phyloP scores from a whole-genome alignment of 92 coral and sea anemone species.

The Virgularia gustaviana region DNA sequence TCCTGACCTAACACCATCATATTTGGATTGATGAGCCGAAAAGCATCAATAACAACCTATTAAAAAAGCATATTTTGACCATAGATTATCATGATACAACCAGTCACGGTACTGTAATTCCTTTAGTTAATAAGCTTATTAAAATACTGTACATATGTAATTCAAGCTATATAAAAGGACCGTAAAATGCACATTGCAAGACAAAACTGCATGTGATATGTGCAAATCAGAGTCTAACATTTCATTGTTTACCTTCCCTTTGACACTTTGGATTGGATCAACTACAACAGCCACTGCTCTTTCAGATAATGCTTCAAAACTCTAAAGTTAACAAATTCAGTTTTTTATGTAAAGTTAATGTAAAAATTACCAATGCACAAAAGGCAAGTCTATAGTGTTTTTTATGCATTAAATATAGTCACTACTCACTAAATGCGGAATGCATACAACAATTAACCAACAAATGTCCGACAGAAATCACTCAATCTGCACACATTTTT shows the following conservation, averaged over 20 bases:
- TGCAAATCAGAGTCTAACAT: not conserved
- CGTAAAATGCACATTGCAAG: not conserved
- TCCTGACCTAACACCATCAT: constrained; percentile 99
- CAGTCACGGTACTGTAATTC: not conserved
- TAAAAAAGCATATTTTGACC: not conserved
- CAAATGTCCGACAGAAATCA: no score
- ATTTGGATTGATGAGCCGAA: constrained; percentile 93
- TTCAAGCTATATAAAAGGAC: not conserved
- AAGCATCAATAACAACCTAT: constrained; percentile 97
- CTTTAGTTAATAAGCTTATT: not conserved
- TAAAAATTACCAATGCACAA: no score
- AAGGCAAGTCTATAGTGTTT: not conserved
- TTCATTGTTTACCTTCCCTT: constrained; percentile 76
- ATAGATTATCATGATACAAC: not conserved
- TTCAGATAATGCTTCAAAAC: constrained; percentile 96
- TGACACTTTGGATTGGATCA: constrained; percentile 96
- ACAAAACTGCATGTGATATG: not conserved
- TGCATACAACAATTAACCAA: not conserved
- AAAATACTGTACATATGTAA: not conserved
- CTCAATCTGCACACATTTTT: no score
- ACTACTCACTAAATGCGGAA: not conserved
- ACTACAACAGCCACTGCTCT: constrained; percentile 99
- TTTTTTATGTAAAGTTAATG: no score
- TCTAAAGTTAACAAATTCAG: constrained; percentile 48
- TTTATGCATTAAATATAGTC: not conserved